phyloP scores from a whole-genome alignment of 2,797 vertebrate species.

The Scleropages formosus region DNA sequence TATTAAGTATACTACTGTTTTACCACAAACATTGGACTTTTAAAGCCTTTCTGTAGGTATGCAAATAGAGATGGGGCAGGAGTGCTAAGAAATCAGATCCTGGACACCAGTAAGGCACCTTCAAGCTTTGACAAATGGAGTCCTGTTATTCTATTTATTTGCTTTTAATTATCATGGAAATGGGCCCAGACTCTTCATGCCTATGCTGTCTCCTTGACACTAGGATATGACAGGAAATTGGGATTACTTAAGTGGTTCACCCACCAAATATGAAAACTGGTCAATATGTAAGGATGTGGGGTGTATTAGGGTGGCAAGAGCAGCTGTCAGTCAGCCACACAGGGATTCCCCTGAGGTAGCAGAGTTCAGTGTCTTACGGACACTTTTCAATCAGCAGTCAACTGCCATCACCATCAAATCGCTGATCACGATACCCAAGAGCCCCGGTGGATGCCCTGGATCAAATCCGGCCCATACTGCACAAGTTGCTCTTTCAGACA shows the following conservation, averaged over 20 bases:
- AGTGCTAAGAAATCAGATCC: slow-evolving; percentile 71
- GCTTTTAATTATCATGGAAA: slow-evolving; percentile 15
- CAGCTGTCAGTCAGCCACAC: neutral
- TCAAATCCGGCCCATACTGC: neutral
- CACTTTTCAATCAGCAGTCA: neutral
- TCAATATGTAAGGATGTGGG: slow-evolving; percentile 10
- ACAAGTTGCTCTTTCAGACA: neutral
- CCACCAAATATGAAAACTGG: neutral
- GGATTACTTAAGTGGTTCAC: neutral
- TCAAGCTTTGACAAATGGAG: neutral
- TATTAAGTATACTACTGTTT: slow-evolving; percentile 79
- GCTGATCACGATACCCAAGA: neutral
- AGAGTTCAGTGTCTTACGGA: neutral
- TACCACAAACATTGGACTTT: slow-evolving; percentile 73
- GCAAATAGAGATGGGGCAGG: slow-evolving; percentile 71
- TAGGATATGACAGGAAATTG: neutral
- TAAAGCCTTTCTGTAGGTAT: slow-evolving; percentile 79
- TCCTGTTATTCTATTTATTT: slow-evolving; percentile 10
- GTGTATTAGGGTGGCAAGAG: too few relatives aligned
- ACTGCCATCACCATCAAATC: neutral
- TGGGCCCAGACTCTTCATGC: neutral
- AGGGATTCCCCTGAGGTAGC: neutral
- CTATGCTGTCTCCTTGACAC: neutral
- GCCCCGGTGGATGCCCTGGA: neutral
- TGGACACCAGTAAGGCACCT: neutral